Evolutionary conservation across 2,888 invertebrate species (phyloP).

Genomic region (Erebia epiphron): DNA sequence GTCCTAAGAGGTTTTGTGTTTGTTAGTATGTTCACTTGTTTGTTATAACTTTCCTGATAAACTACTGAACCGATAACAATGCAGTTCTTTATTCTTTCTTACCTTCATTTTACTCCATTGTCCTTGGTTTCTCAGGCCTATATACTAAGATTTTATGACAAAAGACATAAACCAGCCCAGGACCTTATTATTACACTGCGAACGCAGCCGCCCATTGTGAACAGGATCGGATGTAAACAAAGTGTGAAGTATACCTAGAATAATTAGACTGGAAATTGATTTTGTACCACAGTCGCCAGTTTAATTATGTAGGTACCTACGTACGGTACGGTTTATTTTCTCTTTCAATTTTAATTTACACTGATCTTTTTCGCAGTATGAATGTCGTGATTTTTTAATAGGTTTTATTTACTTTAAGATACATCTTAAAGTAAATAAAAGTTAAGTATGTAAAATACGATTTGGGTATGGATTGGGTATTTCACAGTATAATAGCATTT

Average conservation of each 20-base stretch:
- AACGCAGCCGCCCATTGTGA: background rate
- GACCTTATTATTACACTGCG: background rate
- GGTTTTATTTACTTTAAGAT: background rate
- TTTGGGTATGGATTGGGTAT: too few relatives aligned
- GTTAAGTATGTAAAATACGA: too few relatives aligned
- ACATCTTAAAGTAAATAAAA: background rate
- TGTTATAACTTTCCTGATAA: too few relatives aligned
- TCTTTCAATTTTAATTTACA: constrained; percentile 20
- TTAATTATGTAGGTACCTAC: constrained; percentile 8
- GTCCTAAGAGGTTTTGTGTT: too few relatives aligned
- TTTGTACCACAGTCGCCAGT: constrained; percentile 19
- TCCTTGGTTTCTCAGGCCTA: background rate
- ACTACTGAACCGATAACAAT: too few relatives aligned
- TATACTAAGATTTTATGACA: background rate
- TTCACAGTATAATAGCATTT: too few relatives aligned
- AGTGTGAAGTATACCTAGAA: constrained; percentile 5
- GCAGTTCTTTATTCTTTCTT: too few relatives aligned
- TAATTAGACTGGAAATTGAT: constrained; percentile 22
- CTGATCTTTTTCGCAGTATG: constrained; percentile 8
- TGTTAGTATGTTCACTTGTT: too few relatives aligned
- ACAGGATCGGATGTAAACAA: background rate
- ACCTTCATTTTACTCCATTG: background rate
- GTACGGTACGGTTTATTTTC: constrained; percentile 15
- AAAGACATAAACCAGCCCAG: background rate
- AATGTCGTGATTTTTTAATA: constrained; percentile 1